Evolutionary conservation across 2,888 invertebrate species (phyloP), one percentile per base, ranked within the genome.

Genomic region (Marasmarcha lunaedactyla): DNA sequence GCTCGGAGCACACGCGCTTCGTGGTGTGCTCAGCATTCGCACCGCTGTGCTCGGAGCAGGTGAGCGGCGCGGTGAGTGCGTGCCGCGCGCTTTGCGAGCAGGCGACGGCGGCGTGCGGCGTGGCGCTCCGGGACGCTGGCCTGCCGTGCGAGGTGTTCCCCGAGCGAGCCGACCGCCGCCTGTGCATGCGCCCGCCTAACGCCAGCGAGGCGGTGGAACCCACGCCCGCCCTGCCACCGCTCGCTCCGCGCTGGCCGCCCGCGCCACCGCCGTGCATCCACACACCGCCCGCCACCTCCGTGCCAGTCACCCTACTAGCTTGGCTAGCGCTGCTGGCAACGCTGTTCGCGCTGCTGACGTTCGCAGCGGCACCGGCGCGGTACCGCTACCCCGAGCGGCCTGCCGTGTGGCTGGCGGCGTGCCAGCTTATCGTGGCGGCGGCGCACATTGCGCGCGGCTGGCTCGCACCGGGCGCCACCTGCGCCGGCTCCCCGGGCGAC

Each of bases 311-410:
- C 85, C 88, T 90, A 2, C 89, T 93, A 73, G 90, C 94, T 0
- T 89, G 92, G 64, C 69, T 93, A 15, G 91, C 93, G 45, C 87
- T 93, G 56, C 84, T 92, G 1, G 90, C 95, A 11, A 94, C 96
- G 0, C 83, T 92, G 0, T 95, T 97, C 67, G 91, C 92, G 0
- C 71, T 93, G 51, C 79, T 93, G 37, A 97, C 97, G 0, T 96
- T 95, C 70, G 89, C 94, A 77, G 91, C 96, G 33, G 96, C 97
- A 59, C 92, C 94, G 20, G 88, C 90, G 27, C 83, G 97, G 39
- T 98, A 97, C 66, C 89, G 93, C 33, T 97, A 97, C 74, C 97
- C 97, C 0, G 97, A 97, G 62, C 85, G 96, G 35, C 96, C 97
- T 0, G 92, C 95, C 30, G 90, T 97, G 42, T 97, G 94, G 78